Conservation (phyloP, 2,113 vertebrate genomes). For the Zapornia atra region DNA sequence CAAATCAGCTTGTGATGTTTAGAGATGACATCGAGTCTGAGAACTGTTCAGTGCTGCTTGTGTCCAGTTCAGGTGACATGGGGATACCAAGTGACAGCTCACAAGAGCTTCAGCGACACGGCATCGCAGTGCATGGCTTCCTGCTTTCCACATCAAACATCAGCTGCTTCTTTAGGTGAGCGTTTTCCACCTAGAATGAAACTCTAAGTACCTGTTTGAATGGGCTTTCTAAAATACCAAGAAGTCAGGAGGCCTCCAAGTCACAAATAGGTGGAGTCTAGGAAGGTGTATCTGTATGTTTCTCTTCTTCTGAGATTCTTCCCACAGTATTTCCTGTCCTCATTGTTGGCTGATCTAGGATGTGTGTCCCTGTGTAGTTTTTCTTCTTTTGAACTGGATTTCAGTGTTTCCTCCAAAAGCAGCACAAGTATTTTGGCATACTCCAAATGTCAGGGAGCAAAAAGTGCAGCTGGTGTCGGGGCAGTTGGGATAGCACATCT, state of each 20-base stretch:
- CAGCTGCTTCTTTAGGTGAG: not conserved
- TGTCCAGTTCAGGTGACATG: not conserved
- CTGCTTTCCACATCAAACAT: not conserved
- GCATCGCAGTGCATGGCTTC: not conserved
- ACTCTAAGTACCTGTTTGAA: not conserved
- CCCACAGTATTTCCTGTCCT: not conserved
- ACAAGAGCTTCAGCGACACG: not conserved
- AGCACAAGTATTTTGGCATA: not conserved
- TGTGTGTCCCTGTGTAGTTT: not conserved
- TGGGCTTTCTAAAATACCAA: not conserved
- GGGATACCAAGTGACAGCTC: not conserved
- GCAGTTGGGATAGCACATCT: not conserved
- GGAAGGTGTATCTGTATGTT: not conserved
- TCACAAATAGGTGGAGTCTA: not conserved
- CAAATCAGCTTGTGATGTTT: not conserved
- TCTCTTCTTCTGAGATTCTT: not conserved
- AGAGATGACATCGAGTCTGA: not conserved
- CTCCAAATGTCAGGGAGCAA: not conserved
- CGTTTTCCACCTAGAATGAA: not conserved
- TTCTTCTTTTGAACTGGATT: not conserved
- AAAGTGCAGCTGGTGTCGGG: not conserved
- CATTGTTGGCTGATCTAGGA: not conserved
- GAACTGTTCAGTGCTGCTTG: not conserved
- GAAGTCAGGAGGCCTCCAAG: not conserved
- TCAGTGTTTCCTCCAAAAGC: not conserved